Base-by-base conservation (phyloP, 2,797 vertebrate species). In the Telmatherina bonti region DNA sequence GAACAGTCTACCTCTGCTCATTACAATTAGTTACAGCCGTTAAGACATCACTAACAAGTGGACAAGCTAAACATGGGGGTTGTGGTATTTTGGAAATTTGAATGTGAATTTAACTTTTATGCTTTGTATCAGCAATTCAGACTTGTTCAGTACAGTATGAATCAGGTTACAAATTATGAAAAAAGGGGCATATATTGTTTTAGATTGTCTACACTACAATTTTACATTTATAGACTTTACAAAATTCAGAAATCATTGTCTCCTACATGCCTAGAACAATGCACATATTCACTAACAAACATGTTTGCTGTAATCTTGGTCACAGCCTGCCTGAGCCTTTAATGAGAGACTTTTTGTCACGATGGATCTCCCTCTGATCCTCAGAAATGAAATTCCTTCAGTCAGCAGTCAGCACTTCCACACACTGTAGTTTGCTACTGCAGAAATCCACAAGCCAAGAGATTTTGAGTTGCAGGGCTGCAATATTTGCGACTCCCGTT, bases 331-430 rank as follows among this genome's bases (percentile, higher is more conserved):
- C 82, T 88, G 83, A 93, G 87, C 80, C 78, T 88, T 83, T 91
- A 86, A 88, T 82, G 84, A 83, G 85, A 70, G 79, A 81, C 73
- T 86, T 89, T 90, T 90, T 87, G 90, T 89, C 86, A 87, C 72
- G 24, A 82, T 78, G 86, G 85, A 85, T 87, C 81, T 88, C 77
- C 69, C 63, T 88, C 83, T 91, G 85, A 89, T 90, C 88, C 87
- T 65, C 77, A 77, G 79, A 85, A 89, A 81, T 78, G 73, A 86
- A 87, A 86, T 83, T 87, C 82, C 76, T 75, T 56, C 81, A 78
- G 84, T 85, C 83, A 88, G 85, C 87, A 91, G 81, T 93, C 89
- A 89, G 86, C 91, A 89, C 81, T 92, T 90, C 79, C 52, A 73
- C 35, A 58, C 85, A 89, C 90, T 87, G 87, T 85, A 87, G 82